Conservation (phyloP, 2,888 invertebrate genomes). For the Lysandra coridon region DNA sequence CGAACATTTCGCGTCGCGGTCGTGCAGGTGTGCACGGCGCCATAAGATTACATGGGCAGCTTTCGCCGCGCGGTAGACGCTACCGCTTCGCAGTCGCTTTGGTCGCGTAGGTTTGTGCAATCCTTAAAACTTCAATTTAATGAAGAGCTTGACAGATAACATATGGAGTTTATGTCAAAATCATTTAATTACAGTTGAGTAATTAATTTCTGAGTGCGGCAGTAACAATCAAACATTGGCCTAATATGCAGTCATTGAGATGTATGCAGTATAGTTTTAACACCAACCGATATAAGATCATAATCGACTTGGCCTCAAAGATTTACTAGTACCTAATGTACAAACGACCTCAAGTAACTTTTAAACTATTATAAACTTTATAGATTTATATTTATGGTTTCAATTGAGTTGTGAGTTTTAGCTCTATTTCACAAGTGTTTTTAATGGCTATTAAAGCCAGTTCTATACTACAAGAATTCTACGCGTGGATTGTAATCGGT, state of each 20-base stretch:
- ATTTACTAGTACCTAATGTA: not conserved
- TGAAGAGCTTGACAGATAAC: too few relatives aligned
- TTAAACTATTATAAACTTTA: not conserved
- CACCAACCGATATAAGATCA: not conserved
- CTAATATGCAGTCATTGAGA: not conserved
- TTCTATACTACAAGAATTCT: not conserved
- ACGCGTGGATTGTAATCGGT: not conserved
- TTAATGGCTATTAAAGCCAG: not conserved
- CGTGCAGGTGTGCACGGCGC: too few relatives aligned
- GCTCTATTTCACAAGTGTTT: slow-evolving; percentile 16
- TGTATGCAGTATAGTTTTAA: not conserved
- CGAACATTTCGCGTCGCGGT: too few relatives aligned
- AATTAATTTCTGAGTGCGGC: too few relatives aligned
- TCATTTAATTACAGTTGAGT: too few relatives aligned
- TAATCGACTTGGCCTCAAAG: slow-evolving; percentile 6
- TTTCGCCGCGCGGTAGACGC: too few relatives aligned
- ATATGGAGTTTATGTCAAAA: too few relatives aligned
- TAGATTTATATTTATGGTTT: not conserved
- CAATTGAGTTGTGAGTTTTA: too few relatives aligned
- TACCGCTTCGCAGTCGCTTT: too few relatives aligned
- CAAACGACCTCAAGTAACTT: not conserved
- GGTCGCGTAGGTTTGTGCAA: too few relatives aligned
- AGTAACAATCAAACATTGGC: not conserved
- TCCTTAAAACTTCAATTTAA: too few relatives aligned
- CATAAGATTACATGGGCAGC: too few relatives aligned